Conservation (phyloP, 2,888 invertebrate species). For the Hypolimnas misippus region DNA sequence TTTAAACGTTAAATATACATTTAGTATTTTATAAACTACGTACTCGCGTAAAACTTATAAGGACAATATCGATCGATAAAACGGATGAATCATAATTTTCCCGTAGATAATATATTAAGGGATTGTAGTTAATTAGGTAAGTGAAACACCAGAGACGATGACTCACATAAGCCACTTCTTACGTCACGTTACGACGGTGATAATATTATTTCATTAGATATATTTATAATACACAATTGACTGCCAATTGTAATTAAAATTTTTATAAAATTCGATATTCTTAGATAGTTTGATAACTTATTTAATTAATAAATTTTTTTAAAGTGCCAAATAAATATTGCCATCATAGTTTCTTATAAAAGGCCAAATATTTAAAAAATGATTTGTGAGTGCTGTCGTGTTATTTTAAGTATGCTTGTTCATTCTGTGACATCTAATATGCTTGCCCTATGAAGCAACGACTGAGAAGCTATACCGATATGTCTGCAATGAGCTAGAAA, state of each 20-base stretch:
- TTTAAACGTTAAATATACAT: conserved; percentile 71
- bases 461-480: conserved; percentile 63
- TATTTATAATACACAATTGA: conserved; percentile 76
- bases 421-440: conserved; percentile 62
- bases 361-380: conserved; percentile 55
- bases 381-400: conserved; percentile 51
- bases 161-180: conserved; percentile 67
- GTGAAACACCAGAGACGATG: conserved; percentile 57
- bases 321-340: conserved; percentile 76
- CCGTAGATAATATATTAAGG: conserved; percentile 67
- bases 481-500: conserved; percentile 25
- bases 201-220: conserved; percentile 72
- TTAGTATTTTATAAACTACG: conserved; percentile 80
- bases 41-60: conserved; percentile 82
- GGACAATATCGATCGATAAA: conserved; percentile 78
- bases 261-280: conserved; percentile 78
- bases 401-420: conserved; percentile 49
- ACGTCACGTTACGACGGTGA: conserved; percentile 70
- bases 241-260: conserved; percentile 80
- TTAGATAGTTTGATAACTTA: conserved; percentile 78
- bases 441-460: conserved; percentile 72
- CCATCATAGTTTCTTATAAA: conserved; percentile 54
- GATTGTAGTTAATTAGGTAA: conserved; percentile 75
- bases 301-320: conserved; percentile 72
- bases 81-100: conserved; percentile 76